Percentiles rank a stretch among this genome's conserved stretches.
Conservation (phyloP, 2,113 vertebrate species). For the Tyto alba region DNA sequence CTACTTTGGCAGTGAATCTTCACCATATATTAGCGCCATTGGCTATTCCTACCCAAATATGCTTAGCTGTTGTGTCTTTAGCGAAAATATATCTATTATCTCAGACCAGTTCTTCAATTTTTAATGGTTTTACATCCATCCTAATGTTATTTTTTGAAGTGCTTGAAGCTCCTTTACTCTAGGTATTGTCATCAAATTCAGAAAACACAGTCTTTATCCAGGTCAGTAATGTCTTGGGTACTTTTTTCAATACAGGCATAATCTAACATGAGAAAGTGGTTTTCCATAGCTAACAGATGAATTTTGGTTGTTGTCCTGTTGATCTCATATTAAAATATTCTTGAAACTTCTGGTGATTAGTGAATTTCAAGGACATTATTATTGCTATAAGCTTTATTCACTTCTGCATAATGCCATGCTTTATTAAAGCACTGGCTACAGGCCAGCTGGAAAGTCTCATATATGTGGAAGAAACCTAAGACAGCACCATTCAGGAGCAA, state of each 20-base stretch:
- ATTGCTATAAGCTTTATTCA: conserved; percentile 23
- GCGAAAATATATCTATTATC: background rate
- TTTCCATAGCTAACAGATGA: background rate
- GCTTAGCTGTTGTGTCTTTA: background rate
- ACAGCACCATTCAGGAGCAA: conserved; percentile 45
- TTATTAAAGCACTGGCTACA: conserved; percentile 45
- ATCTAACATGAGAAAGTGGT: background rate
- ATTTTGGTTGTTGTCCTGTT: background rate
- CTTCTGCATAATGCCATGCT: conserved; percentile 32
- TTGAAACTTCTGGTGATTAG: background rate
- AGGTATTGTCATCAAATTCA: background rate
- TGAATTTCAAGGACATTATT: conserved; percentile 14
- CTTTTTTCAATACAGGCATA: background rate
- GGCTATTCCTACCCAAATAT: background rate
- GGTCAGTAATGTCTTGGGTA: background rate
- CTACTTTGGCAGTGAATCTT: background rate
- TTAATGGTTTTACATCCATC: background rate
- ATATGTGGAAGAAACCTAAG: conserved; percentile 42
- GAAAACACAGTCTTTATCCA: background rate
- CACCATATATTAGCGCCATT: background rate
- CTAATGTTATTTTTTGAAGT: background rate
- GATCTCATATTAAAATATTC: background rate
- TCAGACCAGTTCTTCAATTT: background rate
- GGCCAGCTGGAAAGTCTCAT: conserved; percentile 52
- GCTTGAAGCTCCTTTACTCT: background rate